Conservation (phyloP, 2,888 invertebrate genomes). For the Protonemura montana region DNA sequence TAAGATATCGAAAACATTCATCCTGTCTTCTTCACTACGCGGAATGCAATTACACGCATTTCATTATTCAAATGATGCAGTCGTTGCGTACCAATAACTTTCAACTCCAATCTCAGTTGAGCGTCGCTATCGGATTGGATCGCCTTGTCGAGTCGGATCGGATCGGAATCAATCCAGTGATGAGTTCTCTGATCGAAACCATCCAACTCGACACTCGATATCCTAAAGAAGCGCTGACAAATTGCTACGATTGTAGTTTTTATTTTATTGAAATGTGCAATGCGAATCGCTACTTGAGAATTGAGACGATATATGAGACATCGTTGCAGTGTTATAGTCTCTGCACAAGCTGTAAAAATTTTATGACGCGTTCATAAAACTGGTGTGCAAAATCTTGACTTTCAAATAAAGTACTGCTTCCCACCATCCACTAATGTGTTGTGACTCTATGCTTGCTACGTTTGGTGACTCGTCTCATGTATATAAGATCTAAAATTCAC, state of each 20-base stretch:
- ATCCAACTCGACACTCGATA: not conserved
- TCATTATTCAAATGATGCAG: conserved; percentile 35
- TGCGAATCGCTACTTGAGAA: not conserved
- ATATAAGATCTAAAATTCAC: not conserved
- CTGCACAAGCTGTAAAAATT: not conserved
- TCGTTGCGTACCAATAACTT: not conserved
- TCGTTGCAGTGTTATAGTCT: not conserved
- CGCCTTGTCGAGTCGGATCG: not conserved
- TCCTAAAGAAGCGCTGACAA: conserved; percentile 23
- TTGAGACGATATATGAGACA: not conserved
- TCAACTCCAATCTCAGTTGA: not conserved
- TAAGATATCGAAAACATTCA: conserved; percentile 12
- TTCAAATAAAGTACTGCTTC: not conserved
- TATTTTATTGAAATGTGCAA: not conserved
- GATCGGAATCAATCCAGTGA: not conserved
- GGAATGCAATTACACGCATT: conserved; percentile 40
- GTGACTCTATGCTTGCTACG: not conserved
- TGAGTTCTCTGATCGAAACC: not conserved
- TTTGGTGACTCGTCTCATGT: not conserved
- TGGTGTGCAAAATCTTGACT: not conserved
- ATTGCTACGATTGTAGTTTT: conserved; percentile 15
- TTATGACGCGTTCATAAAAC: not conserved
- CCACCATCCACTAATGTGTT: not conserved
- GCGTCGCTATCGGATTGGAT: not conserved
- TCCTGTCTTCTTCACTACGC: not conserved